Conservation (phyloP, 2,797 vertebrate species). For the Sparus aurata region DNA sequence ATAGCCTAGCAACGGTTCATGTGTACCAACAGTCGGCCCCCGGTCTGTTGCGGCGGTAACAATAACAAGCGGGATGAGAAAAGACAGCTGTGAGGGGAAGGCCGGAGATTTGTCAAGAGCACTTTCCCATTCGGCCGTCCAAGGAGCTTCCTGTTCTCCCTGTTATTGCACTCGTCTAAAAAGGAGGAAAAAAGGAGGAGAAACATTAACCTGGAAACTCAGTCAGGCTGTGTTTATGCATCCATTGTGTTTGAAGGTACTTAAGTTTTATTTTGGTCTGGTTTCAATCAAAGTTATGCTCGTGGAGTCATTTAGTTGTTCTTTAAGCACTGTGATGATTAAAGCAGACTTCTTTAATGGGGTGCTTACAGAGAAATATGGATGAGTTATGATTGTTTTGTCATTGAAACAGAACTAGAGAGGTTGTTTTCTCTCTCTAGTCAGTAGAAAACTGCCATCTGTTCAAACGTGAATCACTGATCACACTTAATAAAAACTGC, state of each 20-base stretch:
- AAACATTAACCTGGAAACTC: slow-evolving; percentile 1
- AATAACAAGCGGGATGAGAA: slow-evolving; percentile 74
- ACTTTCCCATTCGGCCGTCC: slow-evolving; percentile 40
- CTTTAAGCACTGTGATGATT: background rate
- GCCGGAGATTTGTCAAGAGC: slow-evolving; percentile 48
- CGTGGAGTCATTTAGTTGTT: background rate
- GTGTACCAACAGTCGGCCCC: slow-evolving; percentile 69
- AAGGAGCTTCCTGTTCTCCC: slow-evolving; percentile 39
- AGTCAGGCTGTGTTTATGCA: background rate
- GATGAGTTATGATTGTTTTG: slow-evolving; percentile 1
- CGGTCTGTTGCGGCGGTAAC: slow-evolving; percentile 63
- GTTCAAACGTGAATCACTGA: slow-evolving; percentile 16
- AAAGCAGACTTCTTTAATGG: background rate
- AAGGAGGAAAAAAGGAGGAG: background rate
- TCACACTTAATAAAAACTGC: slow-evolving; percentile 28
- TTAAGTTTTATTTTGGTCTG: background rate
- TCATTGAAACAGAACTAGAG: background rate
- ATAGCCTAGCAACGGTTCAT: slow-evolving; percentile 79
- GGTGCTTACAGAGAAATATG: background rate
- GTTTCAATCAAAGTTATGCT: background rate
- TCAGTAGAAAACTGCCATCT: slow-evolving; percentile 10
- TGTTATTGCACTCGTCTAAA: slow-evolving; percentile 6
- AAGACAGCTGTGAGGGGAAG: slow-evolving; percentile 76
- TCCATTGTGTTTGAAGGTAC: background rate
- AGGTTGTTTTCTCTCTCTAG: background rate